Evolutionary conservation across 2,797 vertebrate genomes (phyloP).

Genomic region (Cossypha heuglini): DNA sequence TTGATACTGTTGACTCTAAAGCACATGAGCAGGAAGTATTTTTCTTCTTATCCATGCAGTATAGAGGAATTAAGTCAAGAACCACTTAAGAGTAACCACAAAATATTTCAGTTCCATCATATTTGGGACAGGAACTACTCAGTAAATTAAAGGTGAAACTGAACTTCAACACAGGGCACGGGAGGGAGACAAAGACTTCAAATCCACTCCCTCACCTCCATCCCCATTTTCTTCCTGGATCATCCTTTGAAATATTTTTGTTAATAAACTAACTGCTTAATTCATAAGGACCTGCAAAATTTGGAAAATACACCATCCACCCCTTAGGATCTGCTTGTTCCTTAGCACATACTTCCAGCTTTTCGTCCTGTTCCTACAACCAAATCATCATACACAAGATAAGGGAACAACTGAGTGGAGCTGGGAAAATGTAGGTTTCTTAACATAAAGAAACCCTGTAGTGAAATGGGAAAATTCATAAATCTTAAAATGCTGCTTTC

Average conservation of each 20-base stretch:
- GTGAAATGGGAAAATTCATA: background rate
- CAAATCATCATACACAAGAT: background rate
- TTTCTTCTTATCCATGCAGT: background rate
- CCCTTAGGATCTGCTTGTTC: background rate
- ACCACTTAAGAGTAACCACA: background rate
- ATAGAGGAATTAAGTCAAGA: background rate
- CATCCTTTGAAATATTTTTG: background rate
- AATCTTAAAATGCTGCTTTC: background rate
- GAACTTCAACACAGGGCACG: background rate
- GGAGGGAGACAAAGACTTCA: slow-evolving; percentile 36
- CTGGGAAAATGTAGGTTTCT: background rate
- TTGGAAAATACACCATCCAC: background rate
- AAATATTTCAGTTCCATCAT: background rate
- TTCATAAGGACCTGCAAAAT: background rate
- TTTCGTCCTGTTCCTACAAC: background rate
- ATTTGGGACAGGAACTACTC: background rate
- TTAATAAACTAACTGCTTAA: background rate
- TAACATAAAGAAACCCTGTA: background rate
- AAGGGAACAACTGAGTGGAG: background rate
- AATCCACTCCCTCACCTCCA: background rate
- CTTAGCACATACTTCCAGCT: background rate
- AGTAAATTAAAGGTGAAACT: background rate
- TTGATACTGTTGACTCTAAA: background rate
- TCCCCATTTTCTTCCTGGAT: background rate
- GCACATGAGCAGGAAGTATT: background rate